Percentiles rank a stretch among this genome's conserved stretches.
Evolutionary conservation across 2,113 vertebrate genomes (phyloP).

Genomic region (Hepsetus odoe): DNA sequence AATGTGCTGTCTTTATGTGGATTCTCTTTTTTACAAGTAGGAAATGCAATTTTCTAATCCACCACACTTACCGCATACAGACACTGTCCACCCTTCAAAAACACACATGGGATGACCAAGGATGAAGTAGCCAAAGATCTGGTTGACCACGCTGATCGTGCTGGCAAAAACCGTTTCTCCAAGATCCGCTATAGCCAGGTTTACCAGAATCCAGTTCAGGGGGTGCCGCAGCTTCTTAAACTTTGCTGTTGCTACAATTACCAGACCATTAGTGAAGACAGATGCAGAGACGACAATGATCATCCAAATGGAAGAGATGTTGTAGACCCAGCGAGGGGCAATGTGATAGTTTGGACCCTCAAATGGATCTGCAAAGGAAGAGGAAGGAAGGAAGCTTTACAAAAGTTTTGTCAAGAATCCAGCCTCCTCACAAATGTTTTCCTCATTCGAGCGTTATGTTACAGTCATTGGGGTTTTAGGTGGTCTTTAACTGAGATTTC

Average conservation of each 20-base stretch:
- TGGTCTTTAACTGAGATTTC: not conserved
- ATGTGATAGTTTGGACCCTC: slow-evolving; percentile 89
- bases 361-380: slow-evolving; percentile 76
- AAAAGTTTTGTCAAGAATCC: too few species aligned
- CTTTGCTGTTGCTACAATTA: not conserved
- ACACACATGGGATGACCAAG: not conserved
- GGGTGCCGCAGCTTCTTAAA: slow-evolving; percentile 2
- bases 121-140: not conserved
- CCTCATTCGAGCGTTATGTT: too few species aligned
- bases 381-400: too few species aligned
- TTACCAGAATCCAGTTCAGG: slow-evolving; percentile 4
- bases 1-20: not conserved
- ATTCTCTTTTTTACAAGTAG: too few species aligned
- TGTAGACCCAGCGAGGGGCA: slow-evolving; percentile 84
- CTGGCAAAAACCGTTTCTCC: not conserved
- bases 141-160: not conserved
- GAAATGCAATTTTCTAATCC: not conserved
- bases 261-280: slow-evolving; percentile 75
- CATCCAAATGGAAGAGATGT: slow-evolving; percentile 82
- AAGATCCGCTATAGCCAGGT: not conserved
- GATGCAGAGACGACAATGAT: slow-evolving; percentile 78
- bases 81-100: not conserved
- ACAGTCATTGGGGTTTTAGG: not conserved
- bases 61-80: slow-evolving; percentile 56
- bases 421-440: too few species aligned